Evolutionary conservation across 2,888 invertebrate species (phyloP), one percentile per base, ranked within the genome.

Genomic region (Adineta ricciae): DNA sequence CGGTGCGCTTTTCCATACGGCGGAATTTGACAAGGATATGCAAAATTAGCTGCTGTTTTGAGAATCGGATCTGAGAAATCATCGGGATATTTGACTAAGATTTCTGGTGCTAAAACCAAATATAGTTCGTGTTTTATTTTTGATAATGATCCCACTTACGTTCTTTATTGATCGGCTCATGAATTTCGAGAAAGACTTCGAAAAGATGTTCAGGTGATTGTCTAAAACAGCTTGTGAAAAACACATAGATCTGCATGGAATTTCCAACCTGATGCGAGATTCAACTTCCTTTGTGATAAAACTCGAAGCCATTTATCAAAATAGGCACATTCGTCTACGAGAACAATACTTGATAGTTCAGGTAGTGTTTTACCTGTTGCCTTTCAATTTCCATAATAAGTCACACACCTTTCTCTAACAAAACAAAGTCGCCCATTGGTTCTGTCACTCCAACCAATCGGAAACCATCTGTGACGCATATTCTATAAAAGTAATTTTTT

Each of bases 21-120:
- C 41, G 41, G 14, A 11, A 78, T 41, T 41, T 32, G 21, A 41
- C 78, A 78, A n/a, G 78, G 78, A 41, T 78, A 78, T 41, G 19
- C 78, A 78, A 78, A 78, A 78, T 41, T 41, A n/a, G 78, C 78
- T 41, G n/a, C 78, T 78, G 78, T 41, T 78, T 78, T 78, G 2
- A 78, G 41, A n/a, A 78, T 78, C 3, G 38, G 24, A 78, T 78
- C 78, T 11, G 41, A 38, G 41, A 78, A 78, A 41, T 78, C 78
- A 41, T 41, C 8, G 21, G 78, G 78, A 78, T 78, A 78, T 41
- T 78, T 41, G n/a, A 78, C 21, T 41, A 78, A 41, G n/a, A 78
- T 78, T 41, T 41, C 78, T 3, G 78, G 78, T 41, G 38, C 78
- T 78, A n/a, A 78, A 64, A 78, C 38, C 19, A 32, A 78, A 78